Evolutionary conservation across 2,797 vertebrate genomes (phyloP).

Genomic region (Neostethus bicornis): DNA sequence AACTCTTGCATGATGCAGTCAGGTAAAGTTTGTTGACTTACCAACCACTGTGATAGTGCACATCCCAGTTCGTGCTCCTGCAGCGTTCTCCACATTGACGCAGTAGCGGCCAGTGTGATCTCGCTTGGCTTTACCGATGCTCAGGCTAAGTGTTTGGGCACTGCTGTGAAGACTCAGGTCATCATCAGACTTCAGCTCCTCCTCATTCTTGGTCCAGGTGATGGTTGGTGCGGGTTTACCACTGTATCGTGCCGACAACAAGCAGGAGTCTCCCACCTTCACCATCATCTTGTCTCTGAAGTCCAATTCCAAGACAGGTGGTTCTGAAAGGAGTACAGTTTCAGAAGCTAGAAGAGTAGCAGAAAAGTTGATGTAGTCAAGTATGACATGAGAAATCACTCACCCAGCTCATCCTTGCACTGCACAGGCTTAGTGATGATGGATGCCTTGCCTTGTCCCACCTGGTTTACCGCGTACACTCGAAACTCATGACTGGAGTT

Average conservation of each 20-base stretch:
- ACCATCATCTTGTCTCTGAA: slow-evolving; percentile 91
- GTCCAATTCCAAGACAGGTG: slow-evolving; percentile 91
- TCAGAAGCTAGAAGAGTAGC: not conserved
- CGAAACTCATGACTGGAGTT: slow-evolving; percentile 94
- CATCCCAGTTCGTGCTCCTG: slow-evolving; percentile 88
- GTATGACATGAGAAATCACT: slow-evolving; percentile 38
- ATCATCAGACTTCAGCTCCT: slow-evolving; percentile 85
- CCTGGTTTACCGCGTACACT: slow-evolving; percentile 92
- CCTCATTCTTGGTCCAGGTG: slow-evolving; percentile 90
- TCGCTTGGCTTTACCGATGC: slow-evolving; percentile 86
- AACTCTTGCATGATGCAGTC: no score
- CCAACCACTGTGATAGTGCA: slow-evolving; percentile 94
- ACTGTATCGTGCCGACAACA: slow-evolving; percentile 86
- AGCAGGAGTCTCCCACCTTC: slow-evolving; percentile 92
- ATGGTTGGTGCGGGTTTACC: slow-evolving; percentile 91
- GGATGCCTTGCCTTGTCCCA: slow-evolving; percentile 94
- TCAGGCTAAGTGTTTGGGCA: slow-evolving; percentile 83
- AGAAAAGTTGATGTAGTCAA: no score
- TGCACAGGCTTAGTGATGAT: slow-evolving; percentile 97
- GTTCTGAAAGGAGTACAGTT: slow-evolving; percentile 76
- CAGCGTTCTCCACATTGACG: slow-evolving; percentile 89
- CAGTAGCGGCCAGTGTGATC: slow-evolving; percentile 91
- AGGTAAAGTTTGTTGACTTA: no score
- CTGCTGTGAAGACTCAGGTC: slow-evolving; percentile 85
- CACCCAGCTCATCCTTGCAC: slow-evolving; percentile 96